Evolutionary conservation across 2,888 invertebrate species (phyloP).

Genomic region (Cynaeus angustus): DNA sequence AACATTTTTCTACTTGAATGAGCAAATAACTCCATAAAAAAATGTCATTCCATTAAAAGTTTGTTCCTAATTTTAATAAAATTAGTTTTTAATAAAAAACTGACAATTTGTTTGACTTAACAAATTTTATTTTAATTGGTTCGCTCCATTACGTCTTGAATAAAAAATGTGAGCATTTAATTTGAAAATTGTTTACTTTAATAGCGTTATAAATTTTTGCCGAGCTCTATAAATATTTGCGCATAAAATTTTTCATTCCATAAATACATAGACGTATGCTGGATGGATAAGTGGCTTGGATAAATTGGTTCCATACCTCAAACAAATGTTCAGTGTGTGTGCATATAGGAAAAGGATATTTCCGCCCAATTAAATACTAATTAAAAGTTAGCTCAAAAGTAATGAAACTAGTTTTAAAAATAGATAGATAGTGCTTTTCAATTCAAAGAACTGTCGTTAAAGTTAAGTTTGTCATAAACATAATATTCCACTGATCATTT

Average conservation of each 20-base stretch:
- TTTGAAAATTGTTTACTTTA: slow-evolving; percentile 34
- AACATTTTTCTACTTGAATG: no score
- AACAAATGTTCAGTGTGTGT: slow-evolving; percentile 16
- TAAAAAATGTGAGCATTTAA: slow-evolving; percentile 27
- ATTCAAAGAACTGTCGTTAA: no score
- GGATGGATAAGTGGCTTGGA: slow-evolving; percentile 26
- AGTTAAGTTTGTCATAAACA: slow-evolving; percentile 16
- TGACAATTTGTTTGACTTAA: neutral
- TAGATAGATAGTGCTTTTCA: no score
- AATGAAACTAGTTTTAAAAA: no score
- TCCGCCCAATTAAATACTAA: slow-evolving; percentile 5
- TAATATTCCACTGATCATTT: neutral
- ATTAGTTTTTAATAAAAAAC: neutral
- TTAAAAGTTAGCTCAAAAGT: neutral
- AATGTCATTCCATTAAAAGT: no score
- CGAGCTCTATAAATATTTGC: slow-evolving; percentile 40
- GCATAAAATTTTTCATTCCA: slow-evolving; percentile 43
- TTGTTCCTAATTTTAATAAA: no score
- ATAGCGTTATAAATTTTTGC: slow-evolving; percentile 37
- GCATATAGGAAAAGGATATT: neutral
- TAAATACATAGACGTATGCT: slow-evolving; percentile 35
- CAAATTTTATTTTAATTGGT: slow-evolving; percentile 10
- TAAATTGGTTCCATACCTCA: slow-evolving; percentile 20
- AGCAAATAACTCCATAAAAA: no score
- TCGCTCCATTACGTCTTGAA: neutral